Percentiles rank a stretch among this genome's conserved stretches.
These are phyloP conservation scores for Dolichotis patagonum DNA, from an alignment of 2,113 vertebrate genomes.

Conservation along the genomic window DNA sequence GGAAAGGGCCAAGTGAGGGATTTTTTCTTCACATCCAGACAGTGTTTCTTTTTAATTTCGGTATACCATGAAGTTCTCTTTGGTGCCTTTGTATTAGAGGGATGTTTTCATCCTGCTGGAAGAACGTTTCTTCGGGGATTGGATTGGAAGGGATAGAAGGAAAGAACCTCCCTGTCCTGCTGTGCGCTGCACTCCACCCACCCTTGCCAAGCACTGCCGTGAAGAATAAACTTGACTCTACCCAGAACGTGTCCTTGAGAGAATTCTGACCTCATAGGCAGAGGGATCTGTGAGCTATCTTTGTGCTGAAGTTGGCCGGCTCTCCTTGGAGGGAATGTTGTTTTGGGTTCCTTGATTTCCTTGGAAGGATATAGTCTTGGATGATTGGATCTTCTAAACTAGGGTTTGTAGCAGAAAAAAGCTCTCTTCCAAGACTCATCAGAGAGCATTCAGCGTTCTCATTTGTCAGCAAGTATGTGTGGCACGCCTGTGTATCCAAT, in stretches of 20 bases:
- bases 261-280: neutral
- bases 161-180: neutral
- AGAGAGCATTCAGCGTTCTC: neutral
- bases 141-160: neutral
- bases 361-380: neutral
- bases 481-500: neutral
- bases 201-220: neutral
- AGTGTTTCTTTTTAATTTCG: constrained; percentile 68
- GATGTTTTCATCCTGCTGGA: constrained; percentile 54
- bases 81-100: constrained; percentile 52
- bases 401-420: neutral
- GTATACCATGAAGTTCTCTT: neutral
- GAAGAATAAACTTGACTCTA: neutral
- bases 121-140: neutral
- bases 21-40: constrained; percentile 60
- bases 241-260: neutral
- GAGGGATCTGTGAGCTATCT: neutral
- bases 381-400: neutral
- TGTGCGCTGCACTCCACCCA: neutral
- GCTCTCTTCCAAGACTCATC: neutral
- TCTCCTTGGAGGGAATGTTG: neutral
- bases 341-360: constrained; percentile 35
- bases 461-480: neutral
- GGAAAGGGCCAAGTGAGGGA: neutral
- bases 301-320: neutral